Evolutionary conservation across 2,797 vertebrate species (phyloP).

Genomic region (Masticophis lateralis): DNA sequence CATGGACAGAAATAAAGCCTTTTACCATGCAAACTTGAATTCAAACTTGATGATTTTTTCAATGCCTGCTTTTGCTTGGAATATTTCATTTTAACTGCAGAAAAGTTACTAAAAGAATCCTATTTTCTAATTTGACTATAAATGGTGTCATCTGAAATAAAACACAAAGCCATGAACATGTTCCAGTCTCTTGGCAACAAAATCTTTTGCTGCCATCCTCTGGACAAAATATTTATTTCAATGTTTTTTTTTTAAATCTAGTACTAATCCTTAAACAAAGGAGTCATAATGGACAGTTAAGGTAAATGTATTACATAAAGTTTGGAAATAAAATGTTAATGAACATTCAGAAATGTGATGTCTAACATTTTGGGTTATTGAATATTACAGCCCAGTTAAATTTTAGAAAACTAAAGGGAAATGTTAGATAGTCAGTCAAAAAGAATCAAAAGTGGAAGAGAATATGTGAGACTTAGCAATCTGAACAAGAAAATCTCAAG

Average conservation of each 20-base stretch:
- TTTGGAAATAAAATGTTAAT: neutral
- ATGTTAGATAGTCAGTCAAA: neutral
- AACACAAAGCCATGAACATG: neutral
- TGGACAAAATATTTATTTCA: conserved; percentile 45
- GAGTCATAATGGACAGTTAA: neutral
- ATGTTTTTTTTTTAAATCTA: neutral
- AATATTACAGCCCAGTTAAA: neutral
- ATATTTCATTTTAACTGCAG: neutral
- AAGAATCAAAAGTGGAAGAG: neutral
- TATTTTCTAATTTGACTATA: conserved; percentile 9
- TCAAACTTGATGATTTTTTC: neutral
- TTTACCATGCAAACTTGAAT: neutral
- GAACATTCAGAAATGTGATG: neutral
- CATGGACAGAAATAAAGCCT: neutral
- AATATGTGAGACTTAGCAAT: neutral
- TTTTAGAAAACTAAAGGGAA: neutral
- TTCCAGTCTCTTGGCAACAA: neutral
- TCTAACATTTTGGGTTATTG: neutral
- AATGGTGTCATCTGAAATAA: conserved; percentile 5
- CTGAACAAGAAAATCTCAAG: neutral
- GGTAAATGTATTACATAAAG: neutral
- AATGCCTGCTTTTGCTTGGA: neutral
- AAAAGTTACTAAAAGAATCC: neutral
- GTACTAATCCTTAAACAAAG: neutral
- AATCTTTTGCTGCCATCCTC: conserved; percentile 71